Evolutionary conservation across 2,888 invertebrate genomes (phyloP).

Genomic region (Plagodis dolabraria): DNA sequence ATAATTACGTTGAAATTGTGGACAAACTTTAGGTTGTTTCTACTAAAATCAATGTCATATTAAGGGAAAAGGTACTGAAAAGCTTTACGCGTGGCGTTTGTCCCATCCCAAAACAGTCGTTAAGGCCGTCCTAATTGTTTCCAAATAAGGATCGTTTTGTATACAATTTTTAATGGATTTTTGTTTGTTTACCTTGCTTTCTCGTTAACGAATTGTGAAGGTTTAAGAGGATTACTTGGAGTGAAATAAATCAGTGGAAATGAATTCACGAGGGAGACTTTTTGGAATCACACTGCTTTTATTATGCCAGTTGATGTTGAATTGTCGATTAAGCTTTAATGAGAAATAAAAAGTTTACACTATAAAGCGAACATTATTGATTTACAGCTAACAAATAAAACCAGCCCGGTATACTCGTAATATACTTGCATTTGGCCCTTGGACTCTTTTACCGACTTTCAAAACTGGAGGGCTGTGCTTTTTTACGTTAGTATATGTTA

Average conservation of each 20-base stretch:
- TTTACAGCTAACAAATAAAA: no score
- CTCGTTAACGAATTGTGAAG: conserved; percentile 51
- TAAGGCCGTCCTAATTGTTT: conserved; percentile 48
- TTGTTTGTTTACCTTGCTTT: conserved; percentile 50
- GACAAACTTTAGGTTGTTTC: conserved; percentile 3
- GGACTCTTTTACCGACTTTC: no score
- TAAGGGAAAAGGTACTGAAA: conserved; percentile 33
- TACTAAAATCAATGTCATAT: conserved; percentile 37
- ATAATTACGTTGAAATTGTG: no score
- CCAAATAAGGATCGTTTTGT: conserved; percentile 43
- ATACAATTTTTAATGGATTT: conserved; percentile 48
- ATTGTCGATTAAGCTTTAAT: background rate
- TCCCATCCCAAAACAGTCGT: conserved; percentile 37
- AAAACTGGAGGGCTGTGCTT: no score
- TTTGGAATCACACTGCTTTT: conserved; percentile 20
- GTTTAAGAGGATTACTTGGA: conserved; percentile 51
- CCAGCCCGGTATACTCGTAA: no score
- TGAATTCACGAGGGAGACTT: conserved; percentile 33
- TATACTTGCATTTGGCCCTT: no score
- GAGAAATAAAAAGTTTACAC: background rate
- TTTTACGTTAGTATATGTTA: no score
- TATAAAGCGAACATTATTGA: no score
- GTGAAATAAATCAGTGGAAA: conserved; percentile 47
- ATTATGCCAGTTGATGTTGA: conserved; percentile 11
- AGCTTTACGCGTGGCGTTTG: conserved; percentile 14